Evolutionary conservation across 92 coral and sea anemone genomes (phyloP).

Genomic region (Metridium senile): DNA sequence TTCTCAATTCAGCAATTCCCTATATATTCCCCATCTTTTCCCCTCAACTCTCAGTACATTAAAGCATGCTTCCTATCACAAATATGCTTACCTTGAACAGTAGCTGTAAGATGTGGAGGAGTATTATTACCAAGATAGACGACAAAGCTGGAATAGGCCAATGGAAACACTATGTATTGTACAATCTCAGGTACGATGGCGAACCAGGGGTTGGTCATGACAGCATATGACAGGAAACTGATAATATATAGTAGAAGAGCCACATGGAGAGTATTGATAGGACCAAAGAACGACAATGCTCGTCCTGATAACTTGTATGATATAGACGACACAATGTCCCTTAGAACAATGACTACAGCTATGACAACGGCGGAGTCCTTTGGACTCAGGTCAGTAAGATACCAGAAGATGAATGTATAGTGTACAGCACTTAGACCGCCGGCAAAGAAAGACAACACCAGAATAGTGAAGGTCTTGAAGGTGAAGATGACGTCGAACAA

Average conservation of each 20-base stretch:
- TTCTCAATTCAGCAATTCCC: too few relatives aligned
- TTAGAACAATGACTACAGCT: slow-evolving; percentile 40
- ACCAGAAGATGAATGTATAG: slow-evolving; percentile 43
- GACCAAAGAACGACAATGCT: slow-evolving; percentile 34
- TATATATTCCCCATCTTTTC: too few relatives aligned
- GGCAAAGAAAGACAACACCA: slow-evolving; percentile 40
- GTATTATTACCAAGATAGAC: slow-evolving; percentile 36
- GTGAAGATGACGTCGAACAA: slow-evolving; percentile 25
- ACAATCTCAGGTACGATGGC: slow-evolving; percentile 42
- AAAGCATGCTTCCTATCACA: too few relatives aligned
- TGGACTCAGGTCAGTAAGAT: slow-evolving; percentile 46
- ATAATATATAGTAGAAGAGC: slow-evolving; percentile 36
- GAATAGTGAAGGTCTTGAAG: slow-evolving; percentile 34
- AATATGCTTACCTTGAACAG: slow-evolving; percentile 47
- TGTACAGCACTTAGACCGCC: slow-evolving; percentile 47
- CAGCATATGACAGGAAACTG: slow-evolving; percentile 49
- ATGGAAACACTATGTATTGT: slow-evolving; percentile 44
- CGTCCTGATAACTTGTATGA: slow-evolving; percentile 46
- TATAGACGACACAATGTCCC: slow-evolving; percentile 45
- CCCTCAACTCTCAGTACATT: too few relatives aligned
- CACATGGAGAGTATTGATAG: slow-evolving; percentile 23
- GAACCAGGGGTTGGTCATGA: slow-evolving; percentile 48
- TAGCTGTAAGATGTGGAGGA: slow-evolving; percentile 38
- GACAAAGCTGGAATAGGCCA: slow-evolving; percentile 48
- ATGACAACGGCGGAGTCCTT: slow-evolving; percentile 44